phyloP scores from a whole-genome alignment of 2,113 vertebrate species.

The Notothenia coriiceps region DNA sequence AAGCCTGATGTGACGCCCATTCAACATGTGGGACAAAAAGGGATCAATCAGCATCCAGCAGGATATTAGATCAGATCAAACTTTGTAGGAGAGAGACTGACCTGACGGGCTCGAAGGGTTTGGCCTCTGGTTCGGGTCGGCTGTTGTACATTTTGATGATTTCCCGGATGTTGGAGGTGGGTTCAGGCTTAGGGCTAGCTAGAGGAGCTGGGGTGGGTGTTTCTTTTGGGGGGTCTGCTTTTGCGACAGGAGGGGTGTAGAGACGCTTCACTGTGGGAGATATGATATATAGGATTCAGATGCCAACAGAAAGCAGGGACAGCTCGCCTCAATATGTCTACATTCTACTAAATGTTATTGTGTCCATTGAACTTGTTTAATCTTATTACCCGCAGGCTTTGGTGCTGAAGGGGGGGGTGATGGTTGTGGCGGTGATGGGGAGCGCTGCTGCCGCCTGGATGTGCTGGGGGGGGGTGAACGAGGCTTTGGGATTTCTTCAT shows the following conservation, averaged over 20 bases:
- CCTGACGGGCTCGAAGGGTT: constrained; percentile 85
- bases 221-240: constrained; percentile 16
- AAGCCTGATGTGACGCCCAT: background rate
- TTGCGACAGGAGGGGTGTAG: constrained; percentile 19
- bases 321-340: background rate
- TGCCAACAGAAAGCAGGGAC: background rate
- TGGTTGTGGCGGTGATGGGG: background rate
- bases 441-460: constrained; percentile 7
- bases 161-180: constrained; percentile 90
- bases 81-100: constrained; percentile 52
- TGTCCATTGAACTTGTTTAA: background rate
- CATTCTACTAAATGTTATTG: background rate
- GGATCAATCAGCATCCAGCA: background rate
- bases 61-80: background rate
- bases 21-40: background rate
- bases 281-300: too few relatives aligned
- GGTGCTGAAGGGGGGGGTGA: constrained; percentile 48
- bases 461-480: constrained; percentile 30
- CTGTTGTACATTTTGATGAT: constrained; percentile 94
- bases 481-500: constrained; percentile 64
- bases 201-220: background rate
- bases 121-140: constrained; percentile 82
- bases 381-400: constrained; percentile 66
- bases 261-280: constrained; percentile 40
- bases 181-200: constrained; percentile 66